Base-by-base conservation (phyloP, 2,113 vertebrate species). In the Vulpes ferrilata region DNA sequence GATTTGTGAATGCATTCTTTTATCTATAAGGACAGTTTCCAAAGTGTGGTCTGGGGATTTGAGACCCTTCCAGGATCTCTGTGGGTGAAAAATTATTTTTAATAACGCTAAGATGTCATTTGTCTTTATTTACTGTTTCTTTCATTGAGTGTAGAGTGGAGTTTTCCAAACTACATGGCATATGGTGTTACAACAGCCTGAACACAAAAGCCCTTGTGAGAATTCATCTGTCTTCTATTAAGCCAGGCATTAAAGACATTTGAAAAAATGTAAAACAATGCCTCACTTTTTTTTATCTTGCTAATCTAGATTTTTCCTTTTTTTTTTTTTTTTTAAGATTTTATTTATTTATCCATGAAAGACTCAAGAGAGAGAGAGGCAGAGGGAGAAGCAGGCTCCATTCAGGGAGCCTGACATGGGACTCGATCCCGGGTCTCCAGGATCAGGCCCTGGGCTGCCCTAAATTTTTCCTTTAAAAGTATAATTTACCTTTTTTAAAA, bases 1-100 rank as follows among this genome's bases (percentile, higher is more conserved):
- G 32, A 93, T 73, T 85, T 53, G 51, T 86, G 43, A 89, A n/a
- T 94, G 22, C 5, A 57, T 83, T 95, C 23, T 92, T 78, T 96
- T 5, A 65, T 85, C n/a, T 90, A 23, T 53, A 91, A 64, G 27
- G 43, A 20, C 2, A 81, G 5, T 88, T 93, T 53, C 92, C 71
- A 85, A 88, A 91, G 27, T 64, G 5, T 43, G 20, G 13, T 78
- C n/a, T 90, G 19, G 69, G 32, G 35, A n/a, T 95, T 11, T 80
- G 38, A 93, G 60, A 65, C 17, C 20, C 55, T 88, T 90, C 62
- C 32, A 38, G 11, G 48, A 16, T 89, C 43, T 94, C 19, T 82
- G 11, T 57, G 6, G 30, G 10, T 38, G 23, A 30, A 22, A n/a
- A 57, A n/a, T 57, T 81, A 83, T 83, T 95, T 83, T 89, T 67